phyloP scores from a whole-genome alignment of 2,888 invertebrate species.

The Ectemnius continuus region DNA sequence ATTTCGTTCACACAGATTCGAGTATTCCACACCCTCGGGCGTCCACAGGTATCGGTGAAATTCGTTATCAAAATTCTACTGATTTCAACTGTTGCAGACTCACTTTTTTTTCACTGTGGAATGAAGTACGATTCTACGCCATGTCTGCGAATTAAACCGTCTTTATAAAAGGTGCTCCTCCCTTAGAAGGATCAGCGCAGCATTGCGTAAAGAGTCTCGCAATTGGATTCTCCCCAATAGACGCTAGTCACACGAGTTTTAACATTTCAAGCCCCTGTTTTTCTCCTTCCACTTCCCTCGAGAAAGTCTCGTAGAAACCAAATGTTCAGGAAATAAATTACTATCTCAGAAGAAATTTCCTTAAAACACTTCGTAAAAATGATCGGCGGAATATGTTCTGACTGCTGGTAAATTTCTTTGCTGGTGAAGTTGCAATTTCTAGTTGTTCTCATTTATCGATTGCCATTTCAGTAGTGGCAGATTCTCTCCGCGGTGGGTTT shows the following conservation, averaged over 20 bases:
- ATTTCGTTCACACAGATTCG: not conserved
- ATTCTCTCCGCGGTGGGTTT: conserved; percentile 6
- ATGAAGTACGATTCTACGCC: conserved; percentile 34
- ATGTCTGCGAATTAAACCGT: conserved; percentile 52
- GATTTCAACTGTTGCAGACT: not conserved
- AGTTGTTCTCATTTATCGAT: not conserved
- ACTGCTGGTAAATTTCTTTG: no score
- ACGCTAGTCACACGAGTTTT: no score
- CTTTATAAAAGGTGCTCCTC: conserved; percentile 54
- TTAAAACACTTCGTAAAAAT: not conserved
- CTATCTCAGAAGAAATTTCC: not conserved
- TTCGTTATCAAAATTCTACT: not conserved
- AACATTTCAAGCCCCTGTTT: no score
- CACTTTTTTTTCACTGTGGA: not conserved
- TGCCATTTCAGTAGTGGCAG: no score
- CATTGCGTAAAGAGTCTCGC: conserved; percentile 45
- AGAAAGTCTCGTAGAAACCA: not conserved
- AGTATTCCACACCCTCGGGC: not conserved
- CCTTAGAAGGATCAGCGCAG: conserved; percentile 52
- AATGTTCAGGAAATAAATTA: not conserved
- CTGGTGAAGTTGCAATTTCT: not conserved
- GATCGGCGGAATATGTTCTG: no score
- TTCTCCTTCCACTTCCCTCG: not conserved
- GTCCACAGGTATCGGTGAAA: not conserved
- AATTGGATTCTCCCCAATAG: no score